phyloP scores from a whole-genome alignment of 2,113 vertebrate species.

The Eidolon helvum region DNA sequence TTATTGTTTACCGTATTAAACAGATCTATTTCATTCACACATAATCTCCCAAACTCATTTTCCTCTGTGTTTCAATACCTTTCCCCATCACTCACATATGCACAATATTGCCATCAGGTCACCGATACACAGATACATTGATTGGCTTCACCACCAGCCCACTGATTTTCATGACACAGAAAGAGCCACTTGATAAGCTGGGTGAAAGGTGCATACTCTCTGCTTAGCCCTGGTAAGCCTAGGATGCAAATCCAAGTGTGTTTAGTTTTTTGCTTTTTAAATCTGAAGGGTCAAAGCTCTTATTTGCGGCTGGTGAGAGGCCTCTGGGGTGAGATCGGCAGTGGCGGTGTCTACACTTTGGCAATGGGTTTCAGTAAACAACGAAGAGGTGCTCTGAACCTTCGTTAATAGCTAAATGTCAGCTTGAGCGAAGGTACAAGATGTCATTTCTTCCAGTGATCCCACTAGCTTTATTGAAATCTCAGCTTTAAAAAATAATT shows the following conservation, averaged over 20 bases:
- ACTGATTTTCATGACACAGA: background rate
- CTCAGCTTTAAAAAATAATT: background rate
- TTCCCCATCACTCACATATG: background rate
- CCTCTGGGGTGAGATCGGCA: background rate
- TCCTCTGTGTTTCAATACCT: background rate
- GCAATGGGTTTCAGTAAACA: constrained; percentile 7
- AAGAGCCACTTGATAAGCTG: background rate
- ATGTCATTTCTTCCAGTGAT: background rate
- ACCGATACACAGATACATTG: background rate
- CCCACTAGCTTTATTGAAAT: constrained; percentile 28
- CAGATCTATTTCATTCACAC: background rate
- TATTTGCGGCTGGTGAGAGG: background rate
- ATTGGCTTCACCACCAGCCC: background rate
- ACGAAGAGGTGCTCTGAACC: background rate
- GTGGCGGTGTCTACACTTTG: background rate
- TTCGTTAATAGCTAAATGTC: constrained; percentile 42
- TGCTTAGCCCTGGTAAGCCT: background rate
- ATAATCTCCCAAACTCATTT: background rate
- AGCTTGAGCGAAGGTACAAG: background rate
- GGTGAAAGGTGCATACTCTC: background rate
- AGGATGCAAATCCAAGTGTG: background rate
- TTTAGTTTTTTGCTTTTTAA: background rate
- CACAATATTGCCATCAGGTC: background rate
- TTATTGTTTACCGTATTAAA: background rate
- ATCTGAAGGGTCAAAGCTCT: background rate